A percentile compares a stretch with the other conserved stretches of the same genome.
Conservation (phyloP, 1,140 invertebrate genomes). For the Lasioglossum albipes region DNA sequence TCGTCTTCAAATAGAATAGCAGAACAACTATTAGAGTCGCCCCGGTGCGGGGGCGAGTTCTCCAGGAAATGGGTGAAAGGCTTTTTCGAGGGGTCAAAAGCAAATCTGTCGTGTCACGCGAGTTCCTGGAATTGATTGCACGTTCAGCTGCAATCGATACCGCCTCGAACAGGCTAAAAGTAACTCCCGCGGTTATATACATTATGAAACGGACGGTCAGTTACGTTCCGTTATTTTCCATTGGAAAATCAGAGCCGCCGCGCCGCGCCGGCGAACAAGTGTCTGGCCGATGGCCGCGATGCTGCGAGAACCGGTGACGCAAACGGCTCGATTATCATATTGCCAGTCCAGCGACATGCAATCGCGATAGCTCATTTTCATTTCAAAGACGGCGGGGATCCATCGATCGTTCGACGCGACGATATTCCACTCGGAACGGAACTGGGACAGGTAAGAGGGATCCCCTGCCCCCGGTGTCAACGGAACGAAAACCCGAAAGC, state of each 20-base stretch:
- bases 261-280: neutral
- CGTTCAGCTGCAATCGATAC: conserved; percentile 16
- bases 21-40: neutral
- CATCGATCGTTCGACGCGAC: neutral
- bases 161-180: neutral
- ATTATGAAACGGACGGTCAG: neutral
- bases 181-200: neutral
- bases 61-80: neutral
- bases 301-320: too few relatives aligned
- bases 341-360: neutral
- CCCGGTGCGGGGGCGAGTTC: neutral
- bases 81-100: neutral
- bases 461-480: neutral
- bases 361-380: neutral
- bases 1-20: neutral
- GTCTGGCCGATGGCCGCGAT: too few relatives aligned
- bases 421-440: neutral
- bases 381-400: neutral
- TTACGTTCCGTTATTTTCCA: neutral
- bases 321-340: too few relatives aligned
- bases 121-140: conserved; percentile 19
- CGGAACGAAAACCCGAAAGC: neutral
- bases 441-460: neutral
- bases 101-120: conserved; percentile 5
- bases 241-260: neutral